Evolutionary conservation across 2,888 invertebrate species (phyloP).

Genomic region (Sarcophaga caerulescens): DNA sequence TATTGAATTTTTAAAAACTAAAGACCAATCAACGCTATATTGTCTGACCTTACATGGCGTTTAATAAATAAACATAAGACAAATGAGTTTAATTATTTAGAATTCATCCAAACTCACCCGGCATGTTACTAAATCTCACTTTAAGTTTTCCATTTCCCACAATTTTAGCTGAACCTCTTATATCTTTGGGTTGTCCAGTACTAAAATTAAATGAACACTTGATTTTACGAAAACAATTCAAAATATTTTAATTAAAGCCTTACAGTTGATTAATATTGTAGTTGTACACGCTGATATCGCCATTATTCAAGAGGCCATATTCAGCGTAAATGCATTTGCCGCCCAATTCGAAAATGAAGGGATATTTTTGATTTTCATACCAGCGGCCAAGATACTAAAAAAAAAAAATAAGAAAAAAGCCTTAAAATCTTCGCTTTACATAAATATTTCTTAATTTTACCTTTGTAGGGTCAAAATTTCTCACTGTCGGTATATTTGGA

Average conservation of each 20-base stretch:
- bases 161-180: constrained; percentile 70
- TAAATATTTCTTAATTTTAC: constrained; percentile 49
- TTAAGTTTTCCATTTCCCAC: constrained; percentile 70
- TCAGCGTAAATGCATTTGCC: constrained; percentile 87
- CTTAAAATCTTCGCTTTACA: background rate
- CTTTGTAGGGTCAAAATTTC: constrained; percentile 82
- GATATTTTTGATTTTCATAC: constrained; percentile 89
- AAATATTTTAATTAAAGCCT: constrained; percentile 70
- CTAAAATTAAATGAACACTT: constrained; percentile 42
- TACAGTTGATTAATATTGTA: constrained; percentile 81
- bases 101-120: constrained; percentile 64
- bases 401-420: background rate
- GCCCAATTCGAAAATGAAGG: constrained; percentile 86
- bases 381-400: constrained; percentile 86
- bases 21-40: no score
- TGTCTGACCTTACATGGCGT: no score
- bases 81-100: no score
- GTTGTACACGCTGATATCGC: constrained; percentile 81
- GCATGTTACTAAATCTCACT: constrained; percentile 69
- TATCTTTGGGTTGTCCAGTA: constrained; percentile 65
- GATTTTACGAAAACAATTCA: background rate
- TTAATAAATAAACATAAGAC: no score
- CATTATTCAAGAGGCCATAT: constrained; percentile 81
- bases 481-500: constrained; percentile 82
- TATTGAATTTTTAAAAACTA: no score